Evolutionary conservation across 2,113 vertebrate genomes (phyloP).

Genomic region (Zonotrichia leucophrys): DNA sequence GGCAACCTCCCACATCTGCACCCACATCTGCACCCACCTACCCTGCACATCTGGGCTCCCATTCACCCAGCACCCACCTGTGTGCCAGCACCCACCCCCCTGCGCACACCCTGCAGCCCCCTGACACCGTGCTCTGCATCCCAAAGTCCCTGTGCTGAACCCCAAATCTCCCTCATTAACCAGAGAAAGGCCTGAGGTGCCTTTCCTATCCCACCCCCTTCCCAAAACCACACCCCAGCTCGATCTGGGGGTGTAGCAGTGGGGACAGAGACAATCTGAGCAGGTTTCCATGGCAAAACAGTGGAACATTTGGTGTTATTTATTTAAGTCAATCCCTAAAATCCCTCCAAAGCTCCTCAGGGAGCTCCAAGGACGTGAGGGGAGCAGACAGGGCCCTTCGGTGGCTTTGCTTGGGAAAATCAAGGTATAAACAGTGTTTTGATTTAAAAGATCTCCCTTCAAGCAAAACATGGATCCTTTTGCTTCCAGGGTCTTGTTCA

Average conservation of each 20-base stretch:
- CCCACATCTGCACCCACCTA: not conserved
- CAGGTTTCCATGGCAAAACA: too few relatives aligned
- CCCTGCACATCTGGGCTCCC: not conserved
- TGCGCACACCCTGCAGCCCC: not conserved
- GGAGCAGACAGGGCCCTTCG: rapidly evolving
- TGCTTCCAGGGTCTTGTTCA: not conserved
- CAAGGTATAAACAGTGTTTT: not conserved
- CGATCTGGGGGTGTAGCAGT: rapidly evolving
- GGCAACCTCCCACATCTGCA: not conserved
- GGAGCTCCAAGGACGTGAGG: not conserved
- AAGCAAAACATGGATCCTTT: not conserved
- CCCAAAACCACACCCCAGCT: not conserved
- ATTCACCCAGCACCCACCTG: rapidly evolving
- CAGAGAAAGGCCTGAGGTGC: not conserved
- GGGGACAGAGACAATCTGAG: rapidly evolving
- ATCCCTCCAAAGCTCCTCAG: not conserved
- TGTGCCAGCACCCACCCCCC: too few relatives aligned
- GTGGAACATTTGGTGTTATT: not conserved
- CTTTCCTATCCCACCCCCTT: not conserved
- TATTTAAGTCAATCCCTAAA: not conserved
- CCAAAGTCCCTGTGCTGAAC: not conserved
- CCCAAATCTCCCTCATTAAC: not conserved
- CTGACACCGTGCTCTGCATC: not conserved
- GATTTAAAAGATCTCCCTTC: not conserved
- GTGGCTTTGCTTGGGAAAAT: not conserved